Evolutionary conservation across 1,140 invertebrate species (phyloP).

Genomic region (Pristionchus pacificus): DNA sequence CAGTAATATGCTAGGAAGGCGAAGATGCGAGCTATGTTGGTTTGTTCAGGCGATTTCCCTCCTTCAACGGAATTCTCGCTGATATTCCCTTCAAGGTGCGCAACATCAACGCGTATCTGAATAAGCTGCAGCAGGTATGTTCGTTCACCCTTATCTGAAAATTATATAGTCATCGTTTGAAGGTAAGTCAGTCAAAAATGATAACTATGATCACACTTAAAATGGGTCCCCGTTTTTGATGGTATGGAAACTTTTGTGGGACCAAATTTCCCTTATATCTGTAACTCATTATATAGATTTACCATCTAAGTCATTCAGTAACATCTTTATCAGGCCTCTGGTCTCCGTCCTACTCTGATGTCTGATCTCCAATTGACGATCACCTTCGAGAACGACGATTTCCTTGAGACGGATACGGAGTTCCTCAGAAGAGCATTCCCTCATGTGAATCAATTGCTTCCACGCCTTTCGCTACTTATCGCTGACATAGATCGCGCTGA

Average conservation of each 20-base stretch:
- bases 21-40: no score
- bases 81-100: slow-evolving; percentile 37
- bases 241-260: no score
- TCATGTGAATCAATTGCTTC: no score
- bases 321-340: slow-evolving; percentile 37
- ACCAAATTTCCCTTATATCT: no score
- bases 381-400: slow-evolving; percentile 52
- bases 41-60: slow-evolving; percentile 14
- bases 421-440: slow-evolving; percentile 44
- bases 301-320: not conserved
- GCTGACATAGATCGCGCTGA: no score
- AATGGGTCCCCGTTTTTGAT: no score
- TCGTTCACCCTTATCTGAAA: not conserved
- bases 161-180: no score
- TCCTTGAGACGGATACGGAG: slow-evolving; percentile 36
- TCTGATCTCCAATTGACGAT: slow-evolving; percentile 51
- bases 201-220: no score
- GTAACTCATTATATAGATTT: no score
- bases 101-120: slow-evolving; percentile 39
- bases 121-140: slow-evolving; percentile 40
- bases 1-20: slow-evolving; percentile 36
- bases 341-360: slow-evolving; percentile 40
- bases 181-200: no score
- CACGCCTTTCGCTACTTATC: no score
- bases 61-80: slow-evolving; percentile 33